phyloP scores from a whole-genome alignment of 2,113 vertebrate species.

The Corythoichthys intestinalis region DNA sequence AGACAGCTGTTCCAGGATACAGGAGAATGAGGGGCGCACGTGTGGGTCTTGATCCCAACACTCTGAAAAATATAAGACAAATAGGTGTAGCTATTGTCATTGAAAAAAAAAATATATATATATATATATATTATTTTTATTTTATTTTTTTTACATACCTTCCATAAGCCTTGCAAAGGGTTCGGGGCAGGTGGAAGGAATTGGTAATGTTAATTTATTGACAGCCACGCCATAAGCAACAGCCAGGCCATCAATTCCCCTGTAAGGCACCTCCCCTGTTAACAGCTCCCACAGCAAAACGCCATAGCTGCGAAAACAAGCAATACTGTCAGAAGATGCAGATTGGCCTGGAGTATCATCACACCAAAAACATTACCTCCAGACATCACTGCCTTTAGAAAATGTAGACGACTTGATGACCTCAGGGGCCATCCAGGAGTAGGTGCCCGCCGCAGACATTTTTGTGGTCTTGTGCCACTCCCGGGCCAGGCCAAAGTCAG shows the following conservation, averaged over 20 bases:
- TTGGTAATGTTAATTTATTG: conserved; percentile 93
- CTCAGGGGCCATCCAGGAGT: conserved; percentile 85
- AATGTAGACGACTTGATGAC: conserved; percentile 95
- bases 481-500: conserved; percentile 78
- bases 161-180: conserved; percentile 95
- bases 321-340: background rate
- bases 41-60: conserved; percentile 98
- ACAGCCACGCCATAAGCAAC: conserved; percentile 94
- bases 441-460: conserved; percentile 80
- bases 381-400: conserved; percentile 96
- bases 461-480: conserved; percentile 83
- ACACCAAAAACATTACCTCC: conserved; percentile 75
- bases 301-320: conserved; percentile 78
- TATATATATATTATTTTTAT: too few relatives aligned
- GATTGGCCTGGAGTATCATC: background rate
- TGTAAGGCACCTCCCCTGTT: conserved; percentile 93
- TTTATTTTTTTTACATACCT: conserved; percentile 67
- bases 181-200: conserved; percentile 93
- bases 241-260: conserved; percentile 92
- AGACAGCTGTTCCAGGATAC: conserved; percentile 91
- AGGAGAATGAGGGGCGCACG: conserved; percentile 87
- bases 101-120: too few relatives aligned
- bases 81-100: background rate
- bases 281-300: conserved; percentile 96
- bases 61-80: conserved; percentile 66